A percentile compares a stretch with the other conserved stretches of the same genome.
phyloP scores from a whole-genome alignment of 2,113 vertebrate genomes.

The Silurus asotus region DNA sequence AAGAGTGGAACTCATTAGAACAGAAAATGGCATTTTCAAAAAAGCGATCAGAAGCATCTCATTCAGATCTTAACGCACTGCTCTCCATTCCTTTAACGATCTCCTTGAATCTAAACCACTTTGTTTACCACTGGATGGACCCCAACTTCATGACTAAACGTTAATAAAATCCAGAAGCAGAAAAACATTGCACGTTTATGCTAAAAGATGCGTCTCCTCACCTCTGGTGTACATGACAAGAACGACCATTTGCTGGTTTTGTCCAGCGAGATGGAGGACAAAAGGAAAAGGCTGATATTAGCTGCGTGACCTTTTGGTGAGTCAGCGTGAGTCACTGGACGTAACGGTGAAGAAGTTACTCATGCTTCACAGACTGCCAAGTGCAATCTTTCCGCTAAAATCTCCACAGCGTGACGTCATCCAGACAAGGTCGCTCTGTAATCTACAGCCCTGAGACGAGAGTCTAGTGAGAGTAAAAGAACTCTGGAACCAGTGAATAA shows the following conservation, averaged over 20 bases:
- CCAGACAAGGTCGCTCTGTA: neutral
- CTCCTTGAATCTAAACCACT: too few relatives aligned
- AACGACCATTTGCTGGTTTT: neutral
- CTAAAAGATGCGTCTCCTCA: neutral
- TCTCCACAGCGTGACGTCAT: slow-evolving; percentile 12
- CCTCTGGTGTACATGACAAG: neutral
- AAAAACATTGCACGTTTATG: neutral
- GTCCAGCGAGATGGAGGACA: neutral
- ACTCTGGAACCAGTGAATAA: neutral
- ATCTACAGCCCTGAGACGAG: neutral
- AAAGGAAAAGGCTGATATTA: neutral
- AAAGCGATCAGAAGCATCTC: too few relatives aligned
- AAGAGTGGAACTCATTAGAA: too few relatives aligned
- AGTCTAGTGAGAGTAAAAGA: neutral
- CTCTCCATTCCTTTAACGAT: too few relatives aligned
- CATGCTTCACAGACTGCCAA: slow-evolving; percentile 19
- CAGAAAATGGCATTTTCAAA: too few relatives aligned
- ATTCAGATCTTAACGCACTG: too few relatives aligned
- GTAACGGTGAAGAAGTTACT: slow-evolving; percentile 3
- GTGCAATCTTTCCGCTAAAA: slow-evolving; percentile 22
- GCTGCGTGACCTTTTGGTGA: slow-evolving; percentile 24
- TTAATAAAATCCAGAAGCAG: neutral
- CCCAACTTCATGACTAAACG: neutral
- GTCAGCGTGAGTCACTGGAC: slow-evolving; percentile 26
- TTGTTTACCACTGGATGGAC: too few relatives aligned